Evolutionary conservation across 35 echinoderm and acorn worm genomes (phyloP).

Genomic region (Holothuria glaberrima): DNA sequence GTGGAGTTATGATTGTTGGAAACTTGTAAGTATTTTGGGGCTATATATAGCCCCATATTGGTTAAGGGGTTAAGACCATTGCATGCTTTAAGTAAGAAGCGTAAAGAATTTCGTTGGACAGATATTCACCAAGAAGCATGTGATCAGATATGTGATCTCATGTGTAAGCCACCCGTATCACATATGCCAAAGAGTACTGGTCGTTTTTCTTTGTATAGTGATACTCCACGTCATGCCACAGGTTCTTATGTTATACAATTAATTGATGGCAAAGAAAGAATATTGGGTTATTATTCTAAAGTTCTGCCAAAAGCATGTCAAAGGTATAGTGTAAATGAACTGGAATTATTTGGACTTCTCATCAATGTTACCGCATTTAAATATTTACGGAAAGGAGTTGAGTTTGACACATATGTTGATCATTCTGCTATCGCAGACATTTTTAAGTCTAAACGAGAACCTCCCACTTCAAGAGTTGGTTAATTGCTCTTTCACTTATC

Average conservation of each 20-base stretch:
- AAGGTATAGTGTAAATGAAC: slow-evolving; percentile 60
- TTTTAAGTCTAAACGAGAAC: slow-evolving; percentile 52
- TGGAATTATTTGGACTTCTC: slow-evolving; percentile 61
- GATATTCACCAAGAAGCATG: slow-evolving; percentile 50
- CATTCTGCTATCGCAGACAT: slow-evolving; percentile 55
- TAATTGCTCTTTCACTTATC: neutral
- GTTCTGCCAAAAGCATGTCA: slow-evolving; percentile 61
- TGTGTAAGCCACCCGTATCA: slow-evolving; percentile 46
- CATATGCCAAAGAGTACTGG: slow-evolving; percentile 40
- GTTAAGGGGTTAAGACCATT: neutral
- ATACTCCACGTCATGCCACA: slow-evolving; percentile 41
- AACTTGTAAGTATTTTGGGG: too few relatives aligned
- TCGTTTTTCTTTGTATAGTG: slow-evolving; percentile 42
- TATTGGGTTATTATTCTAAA: slow-evolving; percentile 58
- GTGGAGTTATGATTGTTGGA: too few relatives aligned
- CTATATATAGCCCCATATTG: too few relatives aligned
- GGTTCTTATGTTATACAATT: slow-evolving; percentile 46
- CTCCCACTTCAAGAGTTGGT: slow-evolving; percentile 7
- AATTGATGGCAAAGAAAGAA: slow-evolving; percentile 23
- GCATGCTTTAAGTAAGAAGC: slow-evolving; percentile 9
- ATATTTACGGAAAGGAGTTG: slow-evolving; percentile 45
- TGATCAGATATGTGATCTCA: slow-evolving; percentile 49
- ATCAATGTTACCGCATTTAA: slow-evolving; percentile 59
- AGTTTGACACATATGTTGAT: slow-evolving; percentile 64
- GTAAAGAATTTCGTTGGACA: slow-evolving; percentile 51